Percentiles rank a stretch among this genome's conserved stretches.
Conservation (phyloP, 2,797 vertebrate species). For the Erpetoichthys calabaricus region DNA sequence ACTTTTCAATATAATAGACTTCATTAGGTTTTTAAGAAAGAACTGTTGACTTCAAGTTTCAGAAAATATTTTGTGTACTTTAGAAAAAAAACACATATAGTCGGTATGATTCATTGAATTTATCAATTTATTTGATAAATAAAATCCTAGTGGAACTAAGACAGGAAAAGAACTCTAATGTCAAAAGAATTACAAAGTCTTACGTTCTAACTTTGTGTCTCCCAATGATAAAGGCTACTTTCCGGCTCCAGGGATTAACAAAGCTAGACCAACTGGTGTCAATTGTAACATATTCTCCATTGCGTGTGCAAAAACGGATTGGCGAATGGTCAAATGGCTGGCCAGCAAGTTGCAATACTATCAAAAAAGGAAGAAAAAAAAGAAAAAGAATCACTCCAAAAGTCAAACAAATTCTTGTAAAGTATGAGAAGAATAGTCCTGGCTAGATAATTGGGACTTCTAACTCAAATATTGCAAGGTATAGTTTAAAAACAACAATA, state of each 20-base stretch:
- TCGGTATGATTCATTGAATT: no score
- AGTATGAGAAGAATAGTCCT: no score
- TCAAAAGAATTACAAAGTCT: conserved; percentile 25
- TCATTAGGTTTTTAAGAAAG: no score
- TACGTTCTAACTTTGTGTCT: conserved; percentile 89
- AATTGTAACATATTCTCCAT: conserved; percentile 77
- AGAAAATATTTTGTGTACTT: no score
- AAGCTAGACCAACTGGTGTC: conserved; percentile 91
- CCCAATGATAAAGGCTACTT: conserved; percentile 79
- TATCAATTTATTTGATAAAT: no score
- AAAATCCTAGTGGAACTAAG: neutral
- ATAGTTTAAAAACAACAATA: no score
- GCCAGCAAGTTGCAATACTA: conserved; percentile 74
- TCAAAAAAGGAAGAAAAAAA: neutral
- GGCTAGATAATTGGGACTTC: no score
- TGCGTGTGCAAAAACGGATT: conserved; percentile 74
- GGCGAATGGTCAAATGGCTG: conserved; percentile 77
- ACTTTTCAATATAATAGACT: no score
- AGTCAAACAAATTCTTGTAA: neutral
- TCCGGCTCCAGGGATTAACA: conserved; percentile 87
- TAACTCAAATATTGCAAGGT: no score
- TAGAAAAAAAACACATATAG: no score
- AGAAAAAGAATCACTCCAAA: neutral
- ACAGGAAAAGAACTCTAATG: neutral
- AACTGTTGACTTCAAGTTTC: no score